Conservation (phyloP, 2,888 invertebrate genomes). For the Drosophila conformis region DNA sequence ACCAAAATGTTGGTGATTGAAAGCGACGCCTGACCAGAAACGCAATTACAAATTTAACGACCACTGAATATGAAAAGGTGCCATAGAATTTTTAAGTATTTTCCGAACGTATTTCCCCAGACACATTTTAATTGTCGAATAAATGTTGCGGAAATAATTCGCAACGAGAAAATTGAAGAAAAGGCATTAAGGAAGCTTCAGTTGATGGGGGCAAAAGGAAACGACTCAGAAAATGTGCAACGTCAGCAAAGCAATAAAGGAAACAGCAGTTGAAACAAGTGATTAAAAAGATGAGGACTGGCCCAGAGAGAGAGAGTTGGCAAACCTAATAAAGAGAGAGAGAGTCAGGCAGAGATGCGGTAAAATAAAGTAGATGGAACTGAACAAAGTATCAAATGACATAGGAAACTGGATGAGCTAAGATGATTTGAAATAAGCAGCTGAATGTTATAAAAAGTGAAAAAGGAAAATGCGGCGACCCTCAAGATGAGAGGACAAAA, state of each 20-base stretch:
- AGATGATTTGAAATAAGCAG: conserved; percentile 16
- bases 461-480: conserved; percentile 9
- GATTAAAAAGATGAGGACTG: conserved; percentile 18
- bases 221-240: conserved; percentile 26
- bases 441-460: conserved; percentile 23
- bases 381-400: conserved; percentile 5
- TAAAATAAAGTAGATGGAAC: neutral
- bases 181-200: conserved; percentile 23
- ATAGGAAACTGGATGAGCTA: neutral
- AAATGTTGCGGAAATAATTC: conserved; percentile 51
- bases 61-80: conserved; percentile 67
- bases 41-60: conserved; percentile 69
- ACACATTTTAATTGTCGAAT: conserved; percentile 47
- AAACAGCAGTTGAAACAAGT: conserved; percentile 36
- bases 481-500: conserved; percentile 17
- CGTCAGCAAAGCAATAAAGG: conserved; percentile 37
- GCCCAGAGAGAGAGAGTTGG: neutral
- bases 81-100: conserved; percentile 42
- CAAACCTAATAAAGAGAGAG: neutral
- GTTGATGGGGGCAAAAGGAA: conserved; percentile 11
- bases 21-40: conserved; percentile 52
- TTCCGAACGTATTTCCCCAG: neutral
- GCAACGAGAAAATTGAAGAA: conserved; percentile 5
- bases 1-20: conserved; percentile 49
- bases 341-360: too few relatives aligned